Evolutionary conservation across 2,888 invertebrate genomes (phyloP).

Genomic region (Eurytoma californica): DNA sequence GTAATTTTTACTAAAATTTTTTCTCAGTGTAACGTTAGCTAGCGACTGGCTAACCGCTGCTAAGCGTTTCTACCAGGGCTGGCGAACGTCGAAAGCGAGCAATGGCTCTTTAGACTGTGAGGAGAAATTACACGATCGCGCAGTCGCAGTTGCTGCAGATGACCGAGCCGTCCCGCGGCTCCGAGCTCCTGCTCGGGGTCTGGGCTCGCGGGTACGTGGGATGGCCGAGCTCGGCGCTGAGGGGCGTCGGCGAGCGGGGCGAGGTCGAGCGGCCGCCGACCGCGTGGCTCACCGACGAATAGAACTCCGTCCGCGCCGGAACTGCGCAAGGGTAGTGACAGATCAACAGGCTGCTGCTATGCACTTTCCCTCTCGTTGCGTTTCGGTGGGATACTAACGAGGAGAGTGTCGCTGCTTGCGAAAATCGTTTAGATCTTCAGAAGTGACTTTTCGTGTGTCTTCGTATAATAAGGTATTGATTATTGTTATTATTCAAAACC

Average conservation of each 20-base stretch:
- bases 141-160: conserved; percentile 91
- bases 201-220: background rate
- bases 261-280: conserved; percentile 81
- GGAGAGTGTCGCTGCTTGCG: too few species aligned
- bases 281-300: conserved; percentile 87
- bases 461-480: too few species aligned
- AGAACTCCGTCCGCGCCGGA: conserved; percentile 78
- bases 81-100: background rate
- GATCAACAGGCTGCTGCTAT: background rate
- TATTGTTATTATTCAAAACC: too few species aligned
- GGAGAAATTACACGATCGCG: conserved; percentile 84
- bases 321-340: conserved; percentile 60
- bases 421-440: too few species aligned
- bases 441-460: too few species aligned
- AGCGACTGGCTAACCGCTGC: too few species aligned
- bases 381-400: too few species aligned
- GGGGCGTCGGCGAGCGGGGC: conserved; percentile 78
- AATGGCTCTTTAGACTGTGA: background rate
- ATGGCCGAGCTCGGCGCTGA: conserved; percentile 72
- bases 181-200: conserved; percentile 16
- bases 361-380: too few species aligned
- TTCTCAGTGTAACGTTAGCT: too few species aligned
- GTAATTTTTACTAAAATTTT: too few species aligned
- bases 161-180: conserved; percentile 65
- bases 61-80: too few species aligned